Conservation (phyloP, 2,113 vertebrate genomes). For the Cyphomyrus discorhynchus region DNA sequence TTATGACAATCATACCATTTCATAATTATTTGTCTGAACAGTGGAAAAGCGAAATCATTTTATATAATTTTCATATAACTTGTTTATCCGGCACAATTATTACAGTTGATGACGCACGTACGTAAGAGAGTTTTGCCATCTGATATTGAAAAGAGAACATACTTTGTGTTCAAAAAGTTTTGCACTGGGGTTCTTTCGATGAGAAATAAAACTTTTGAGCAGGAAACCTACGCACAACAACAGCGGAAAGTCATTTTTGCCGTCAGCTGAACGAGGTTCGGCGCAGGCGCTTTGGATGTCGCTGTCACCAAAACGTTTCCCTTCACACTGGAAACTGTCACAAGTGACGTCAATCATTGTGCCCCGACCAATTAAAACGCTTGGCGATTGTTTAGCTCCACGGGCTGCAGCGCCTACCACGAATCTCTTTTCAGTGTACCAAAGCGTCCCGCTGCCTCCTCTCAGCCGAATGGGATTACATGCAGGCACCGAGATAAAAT, state of each 20-base stretch:
- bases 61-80: background rate
- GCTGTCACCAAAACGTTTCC: slow-evolving; percentile 66
- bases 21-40: background rate
- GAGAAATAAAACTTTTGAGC: slow-evolving; percentile 40
- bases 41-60: background rate
- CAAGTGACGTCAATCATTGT: slow-evolving; percentile 76
- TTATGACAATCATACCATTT: background rate
- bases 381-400: slow-evolving; percentile 79
- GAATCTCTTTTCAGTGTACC: slow-evolving; percentile 82
- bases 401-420: slow-evolving; percentile 69
- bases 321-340: slow-evolving; percentile 74
- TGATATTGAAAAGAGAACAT: background rate
- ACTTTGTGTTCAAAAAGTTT: background rate
- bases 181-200: background rate
- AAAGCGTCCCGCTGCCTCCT: slow-evolving; percentile 79
- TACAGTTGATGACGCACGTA: background rate
- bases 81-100: background rate
- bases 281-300: slow-evolving; percentile 66
- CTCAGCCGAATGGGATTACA: slow-evolving; percentile 75
- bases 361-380: slow-evolving; percentile 74
- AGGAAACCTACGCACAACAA: slow-evolving; percentile 51
- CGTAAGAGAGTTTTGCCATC: background rate
- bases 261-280: slow-evolving; percentile 39
- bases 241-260: slow-evolving; percentile 33
- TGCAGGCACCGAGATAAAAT: slow-evolving; percentile 71